phyloP scores from a whole-genome alignment of 1,140 invertebrate genomes.

The Trachelipus rathkii region DNA sequence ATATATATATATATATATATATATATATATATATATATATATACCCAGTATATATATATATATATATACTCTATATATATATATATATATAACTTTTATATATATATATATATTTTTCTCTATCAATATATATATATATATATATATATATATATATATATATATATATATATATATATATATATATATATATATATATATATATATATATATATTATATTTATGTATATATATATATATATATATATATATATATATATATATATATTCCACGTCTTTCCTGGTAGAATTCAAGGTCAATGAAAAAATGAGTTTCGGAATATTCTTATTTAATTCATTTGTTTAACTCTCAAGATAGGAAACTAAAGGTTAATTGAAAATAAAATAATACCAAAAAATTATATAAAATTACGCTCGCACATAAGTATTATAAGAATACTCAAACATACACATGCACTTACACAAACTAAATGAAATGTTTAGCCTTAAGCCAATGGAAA shows the following conservation, averaged over 20 bases:
- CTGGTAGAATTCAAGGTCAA: too few relatives aligned
- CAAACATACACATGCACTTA: too few relatives aligned
- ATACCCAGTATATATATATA: slow-evolving; percentile 17
- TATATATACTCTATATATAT: slow-evolving; percentile 18
- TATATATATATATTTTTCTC: slow-evolving; percentile 7
- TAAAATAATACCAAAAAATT: too few relatives aligned
- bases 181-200: neutral
- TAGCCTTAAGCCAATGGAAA: too few relatives aligned
- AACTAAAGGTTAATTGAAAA: too few relatives aligned
- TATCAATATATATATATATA: slow-evolving; percentile 17
- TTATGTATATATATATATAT: slow-evolving; percentile 14
- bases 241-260: slow-evolving; percentile 20
- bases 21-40: slow-evolving; percentile 9
- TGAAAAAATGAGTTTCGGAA: too few relatives aligned
- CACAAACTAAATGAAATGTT: too few relatives aligned
- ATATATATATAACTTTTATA: slow-evolving; percentile 20
- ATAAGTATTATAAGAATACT: too few relatives aligned
- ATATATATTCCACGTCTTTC: too few relatives aligned
- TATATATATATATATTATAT: slow-evolving; percentile 19
- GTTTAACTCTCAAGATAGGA: too few relatives aligned
- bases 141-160: slow-evolving; percentile 19
- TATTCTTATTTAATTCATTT: too few relatives aligned
- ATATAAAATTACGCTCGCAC: too few relatives aligned
- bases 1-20: slow-evolving; percentile 18
- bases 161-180: slow-evolving; percentile 8